Evolutionary conservation across 2,113 vertebrate genomes (phyloP).

Genomic region (Cariama cristata): DNA sequence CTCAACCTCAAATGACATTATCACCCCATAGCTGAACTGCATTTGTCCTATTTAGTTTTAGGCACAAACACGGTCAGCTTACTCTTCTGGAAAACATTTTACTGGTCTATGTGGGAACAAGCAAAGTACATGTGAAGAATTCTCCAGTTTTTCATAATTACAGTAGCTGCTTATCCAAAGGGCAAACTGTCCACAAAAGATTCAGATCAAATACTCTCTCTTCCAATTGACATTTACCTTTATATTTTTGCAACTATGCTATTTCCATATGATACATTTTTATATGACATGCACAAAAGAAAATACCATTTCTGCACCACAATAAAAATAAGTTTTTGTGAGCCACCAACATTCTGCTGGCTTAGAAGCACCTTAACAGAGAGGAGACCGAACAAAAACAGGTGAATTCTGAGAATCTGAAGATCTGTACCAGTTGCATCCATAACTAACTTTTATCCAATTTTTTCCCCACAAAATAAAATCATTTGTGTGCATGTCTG

Average conservation of each 20-base stretch:
- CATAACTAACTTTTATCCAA: neutral
- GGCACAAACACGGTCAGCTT: neutral
- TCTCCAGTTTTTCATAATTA: neutral
- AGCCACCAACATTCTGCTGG: neutral
- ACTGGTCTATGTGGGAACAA: neutral
- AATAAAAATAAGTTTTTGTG: neutral
- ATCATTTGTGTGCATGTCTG: rapidly evolving
- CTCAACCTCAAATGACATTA: neutral
- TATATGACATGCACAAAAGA: neutral
- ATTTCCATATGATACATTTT: conserved; percentile 15
- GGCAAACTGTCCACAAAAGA: conserved; percentile 27
- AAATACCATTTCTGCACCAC: neutral
- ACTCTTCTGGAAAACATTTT: neutral
- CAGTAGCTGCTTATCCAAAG: conserved; percentile 2
- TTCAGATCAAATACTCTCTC: conserved; percentile 26
- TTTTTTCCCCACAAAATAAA: neutral
- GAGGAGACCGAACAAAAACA: neutral
- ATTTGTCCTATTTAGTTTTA: neutral
- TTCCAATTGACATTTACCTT: conserved; percentile 53
- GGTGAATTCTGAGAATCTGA: neutral
- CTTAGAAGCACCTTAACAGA: neutral
- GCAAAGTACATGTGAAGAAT: neutral
- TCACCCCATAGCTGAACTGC: neutral
- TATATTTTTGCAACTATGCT: neutral
- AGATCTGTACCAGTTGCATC: neutral